A percentile compares a stretch with the other conserved stretches of the same genome.
These are phyloP conservation scores for Papilio gigon DNA, from an alignment of 2,888 invertebrate species.

Conservation along the genomic window DNA sequence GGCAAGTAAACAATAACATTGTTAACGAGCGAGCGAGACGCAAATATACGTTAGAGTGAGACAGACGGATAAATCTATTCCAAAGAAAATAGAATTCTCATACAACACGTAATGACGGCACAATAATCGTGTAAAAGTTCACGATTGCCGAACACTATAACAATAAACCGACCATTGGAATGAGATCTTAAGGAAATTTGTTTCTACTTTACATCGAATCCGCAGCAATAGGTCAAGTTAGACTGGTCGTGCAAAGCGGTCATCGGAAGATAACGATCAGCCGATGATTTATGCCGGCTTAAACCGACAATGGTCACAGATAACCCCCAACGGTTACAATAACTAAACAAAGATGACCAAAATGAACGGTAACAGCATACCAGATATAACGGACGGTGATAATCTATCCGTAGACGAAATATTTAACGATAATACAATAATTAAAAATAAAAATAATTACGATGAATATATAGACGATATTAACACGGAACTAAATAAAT, in stretches of 20 bases:
- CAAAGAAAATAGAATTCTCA: conserved; percentile 81
- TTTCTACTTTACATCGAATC: conserved; percentile 53
- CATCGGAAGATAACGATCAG: conserved; percentile 79
- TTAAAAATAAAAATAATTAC: conserved; percentile 61
- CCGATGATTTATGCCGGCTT: conserved; percentile 79
- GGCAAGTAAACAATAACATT: conserved; percentile 79
- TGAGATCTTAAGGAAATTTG: conserved; percentile 61
- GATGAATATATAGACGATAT: conserved; percentile 46
- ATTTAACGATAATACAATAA: conserved; percentile 63
- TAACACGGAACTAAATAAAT: conserved; percentile 48
- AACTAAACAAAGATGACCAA: conserved; percentile 69
- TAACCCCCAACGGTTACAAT: conserved; percentile 69
- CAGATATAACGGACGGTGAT: conserved; percentile 64
- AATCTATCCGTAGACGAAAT: conserved; percentile 67
- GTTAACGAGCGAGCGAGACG: conserved; percentile 66
- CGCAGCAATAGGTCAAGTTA: conserved; percentile 56
- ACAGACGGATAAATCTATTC: conserved; percentile 63
- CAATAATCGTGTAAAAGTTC: conserved; percentile 82
- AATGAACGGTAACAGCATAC: conserved; percentile 67
- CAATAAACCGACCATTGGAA: conserved; percentile 64
- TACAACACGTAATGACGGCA: conserved; percentile 77
- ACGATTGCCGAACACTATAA: conserved; percentile 77
- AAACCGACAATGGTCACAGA: conserved; percentile 75
- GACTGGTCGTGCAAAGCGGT: conserved; percentile 66
- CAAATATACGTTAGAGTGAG: conserved; percentile 53